Base-by-base conservation (phyloP, 1,140 invertebrate genomes). In the Caerostris extrusa region DNA sequence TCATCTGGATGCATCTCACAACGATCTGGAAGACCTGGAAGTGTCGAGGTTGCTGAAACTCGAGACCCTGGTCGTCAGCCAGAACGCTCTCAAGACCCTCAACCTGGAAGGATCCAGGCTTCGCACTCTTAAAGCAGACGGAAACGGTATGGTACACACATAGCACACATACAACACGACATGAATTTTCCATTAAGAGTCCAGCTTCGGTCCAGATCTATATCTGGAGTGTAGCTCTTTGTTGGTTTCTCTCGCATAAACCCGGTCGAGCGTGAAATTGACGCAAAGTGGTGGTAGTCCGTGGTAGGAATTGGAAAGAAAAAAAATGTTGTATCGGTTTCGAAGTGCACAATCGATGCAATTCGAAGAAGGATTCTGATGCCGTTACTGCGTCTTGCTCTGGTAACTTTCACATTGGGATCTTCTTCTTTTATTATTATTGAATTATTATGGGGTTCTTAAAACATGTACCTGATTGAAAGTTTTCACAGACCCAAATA, bases 1-100 rank as follows among this genome's bases (percentile, higher is more conserved):
- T 19, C 55, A 60, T 56, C 58, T 93, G 56, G 91, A 93, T 61
- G 58, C 77, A 60, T 93, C 91, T 8, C 83, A 93, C 85, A 93
- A 93, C 57, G 61, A 87, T 14, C 83, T 93, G 10, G 85, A 93
- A 12, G 61, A 77, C 3, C 6, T 93, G 12, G 91, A 93, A 34
- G 56, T 88, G 12, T 87, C 85, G 17, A 55, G 60, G 14, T 57
- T 93, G n/a, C 55, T 17, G 34, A 87, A 81, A 50, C 77, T 93
- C 8, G 83, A 93, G 69, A 53, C 53, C 57, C 58, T 93, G 12
- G 5, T 55, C 3, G 64, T 50, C 53, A 55, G 50, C n/a, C 83
- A 93, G n/a, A 93, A 93, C 82, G 83, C 10, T 10, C 57, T 93
- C 14, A 69, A 81, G 19, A 17, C 83, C n/a, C 19, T 93, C 57